Base-by-base conservation (phyloP, 2,888 invertebrate genomes). In the Drosophila dives region DNA sequence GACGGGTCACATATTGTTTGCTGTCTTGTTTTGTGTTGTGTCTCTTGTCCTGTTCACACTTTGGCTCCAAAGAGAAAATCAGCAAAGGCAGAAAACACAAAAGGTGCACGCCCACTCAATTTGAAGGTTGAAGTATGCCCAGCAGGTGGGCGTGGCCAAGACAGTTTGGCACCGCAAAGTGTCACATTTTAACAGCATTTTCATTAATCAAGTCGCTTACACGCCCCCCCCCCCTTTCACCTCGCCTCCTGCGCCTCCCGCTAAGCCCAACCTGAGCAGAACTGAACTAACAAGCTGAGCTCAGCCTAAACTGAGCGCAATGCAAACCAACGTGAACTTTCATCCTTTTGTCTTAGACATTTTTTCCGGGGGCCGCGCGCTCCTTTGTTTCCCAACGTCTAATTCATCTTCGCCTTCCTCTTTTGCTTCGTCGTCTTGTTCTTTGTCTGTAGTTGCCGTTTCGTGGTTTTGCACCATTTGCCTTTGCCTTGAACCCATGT, bases 101-200 rank as follows among this genome's bases (percentile, higher is more conserved):
- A 71, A 64, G 66, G 33, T 51, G 33, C 36, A 42, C 76, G 63
- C 77, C 77, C 75, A 72, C 65, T 54, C 68, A 72, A 68, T 78
- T 78, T 72, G 72, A 78, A 78, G 77, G 79, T 79, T 75, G 63
- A 61, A 64, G 51, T 34, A 38, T 45, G 54, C 56, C 61, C 64
- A 66, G 64, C 72, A 61, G 77, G 77, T 80, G 80, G 78, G 81
- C 80, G 83, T 83, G 80, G 72, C 75, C 59, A 67, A 63, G 77
- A 71, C 87, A 81, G 77, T 81, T 74, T 72, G 80, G 74, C 78
- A 75, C 86, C 85, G 76, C 86, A 86, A 88, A 85, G 77, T 86
- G 88, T 88, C 85, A 88, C 86, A 86, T 81, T 86, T 85, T 86
- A 84, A 86, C 85, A 81, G 82, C 80, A 81, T 88, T 86, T 86